Evolutionary conservation across 2,113 vertebrate genomes (phyloP).

Genomic region (Petromus typicus): DNA sequence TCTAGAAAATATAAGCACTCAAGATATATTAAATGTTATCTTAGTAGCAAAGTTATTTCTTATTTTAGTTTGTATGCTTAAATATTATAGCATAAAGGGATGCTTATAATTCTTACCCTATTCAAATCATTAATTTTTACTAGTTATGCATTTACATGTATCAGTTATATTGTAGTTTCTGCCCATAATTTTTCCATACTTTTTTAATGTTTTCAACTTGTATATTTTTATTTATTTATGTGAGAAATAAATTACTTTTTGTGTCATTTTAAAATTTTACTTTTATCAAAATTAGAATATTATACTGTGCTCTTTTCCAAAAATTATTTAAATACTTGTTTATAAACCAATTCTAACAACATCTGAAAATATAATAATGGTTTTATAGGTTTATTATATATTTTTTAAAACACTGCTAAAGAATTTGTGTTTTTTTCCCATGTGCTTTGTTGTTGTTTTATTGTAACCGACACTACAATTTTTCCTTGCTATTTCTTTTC

Average conservation of each 20-base stretch:
- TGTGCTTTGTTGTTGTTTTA: background rate
- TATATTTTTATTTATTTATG: background rate
- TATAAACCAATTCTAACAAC: too few relatives aligned
- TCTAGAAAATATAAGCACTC: background rate
- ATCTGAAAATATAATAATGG: background rate
- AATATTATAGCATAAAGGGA: background rate
- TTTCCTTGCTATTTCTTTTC: background rate
- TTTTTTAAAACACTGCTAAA: background rate
- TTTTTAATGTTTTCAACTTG: background rate
- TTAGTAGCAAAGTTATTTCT: background rate
- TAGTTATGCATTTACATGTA: background rate
- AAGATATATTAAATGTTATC: background rate
- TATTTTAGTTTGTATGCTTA: background rate
- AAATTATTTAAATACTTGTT: background rate
- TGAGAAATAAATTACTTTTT: background rate
- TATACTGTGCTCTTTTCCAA: background rate
- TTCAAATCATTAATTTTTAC: background rate
- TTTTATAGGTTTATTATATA: background rate
- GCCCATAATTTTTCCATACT: background rate
- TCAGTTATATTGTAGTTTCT: background rate
- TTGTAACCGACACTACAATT: background rate
- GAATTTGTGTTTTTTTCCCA: background rate
- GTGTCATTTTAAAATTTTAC: background rate
- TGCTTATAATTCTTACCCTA: too few relatives aligned
- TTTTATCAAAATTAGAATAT: background rate